Conservation (phyloP, 2,888 invertebrate genomes). For the Leptinotarsa rubiginosa region DNA sequence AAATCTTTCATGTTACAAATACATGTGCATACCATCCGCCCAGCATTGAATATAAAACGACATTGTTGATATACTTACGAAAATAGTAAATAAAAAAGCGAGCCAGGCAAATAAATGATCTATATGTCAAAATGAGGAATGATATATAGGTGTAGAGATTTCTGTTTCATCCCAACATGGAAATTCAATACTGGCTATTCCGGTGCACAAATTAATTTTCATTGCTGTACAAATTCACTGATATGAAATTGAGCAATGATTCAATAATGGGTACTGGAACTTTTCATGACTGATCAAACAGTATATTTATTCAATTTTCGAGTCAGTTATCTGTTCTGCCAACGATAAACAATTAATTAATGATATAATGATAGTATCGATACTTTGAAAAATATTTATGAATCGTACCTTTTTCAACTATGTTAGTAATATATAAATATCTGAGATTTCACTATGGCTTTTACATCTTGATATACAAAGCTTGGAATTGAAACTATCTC, state of each 20-base stretch:
- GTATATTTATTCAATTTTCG: conserved; percentile 4
- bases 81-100: too few species aligned
- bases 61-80: too few species aligned
- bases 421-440: neutral
- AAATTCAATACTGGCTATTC: neutral
- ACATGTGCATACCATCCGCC: neutral
- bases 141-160: too few species aligned
- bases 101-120: too few species aligned
- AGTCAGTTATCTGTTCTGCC: neutral
- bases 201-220: neutral
- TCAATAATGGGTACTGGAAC: neutral
- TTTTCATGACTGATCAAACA: neutral
- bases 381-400: too few species aligned
- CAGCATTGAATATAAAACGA: too few species aligned
- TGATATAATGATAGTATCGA: neutral
- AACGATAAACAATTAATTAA: neutral
- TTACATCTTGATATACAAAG: too few species aligned
- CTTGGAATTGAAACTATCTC: too few species aligned
- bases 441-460: neutral
- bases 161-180: neutral
- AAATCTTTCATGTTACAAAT: neutral
- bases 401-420: neutral
- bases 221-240: neutral
- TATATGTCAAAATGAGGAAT: too few species aligned
- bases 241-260: neutral